These are phyloP conservation scores for Melanaphis sacchari DNA, from an alignment of 1,140 invertebrate genomes.

Conservation along the genomic window DNA sequence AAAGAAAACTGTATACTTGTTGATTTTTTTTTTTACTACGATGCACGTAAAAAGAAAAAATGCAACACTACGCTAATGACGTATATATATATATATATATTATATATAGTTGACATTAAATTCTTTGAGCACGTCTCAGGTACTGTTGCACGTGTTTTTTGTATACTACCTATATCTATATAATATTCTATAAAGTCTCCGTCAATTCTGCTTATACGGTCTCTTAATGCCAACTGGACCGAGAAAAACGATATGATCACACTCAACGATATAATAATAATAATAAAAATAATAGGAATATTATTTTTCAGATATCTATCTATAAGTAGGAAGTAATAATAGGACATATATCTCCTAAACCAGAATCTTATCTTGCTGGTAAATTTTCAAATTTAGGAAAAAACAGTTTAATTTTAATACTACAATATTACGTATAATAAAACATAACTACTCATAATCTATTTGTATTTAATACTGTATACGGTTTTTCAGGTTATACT, in stretches of 20 bases:
- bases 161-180: neutral
- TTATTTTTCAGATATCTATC: neutral
- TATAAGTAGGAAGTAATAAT: neutral
- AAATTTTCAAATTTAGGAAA: neutral
- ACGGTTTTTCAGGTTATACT: no score
- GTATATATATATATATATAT: neutral
- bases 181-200: neutral
- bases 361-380: neutral
- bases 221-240: neutral
- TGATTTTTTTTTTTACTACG: neutral
- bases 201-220: neutral
- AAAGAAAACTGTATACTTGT: neutral
- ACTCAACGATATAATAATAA: neutral
- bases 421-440: no score
- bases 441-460: neutral
- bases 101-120: neutral
- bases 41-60: neutral
- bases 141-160: conserved; percentile 20
- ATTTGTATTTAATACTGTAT: no score
- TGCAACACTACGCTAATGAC: conserved; percentile 2
- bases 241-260: conserved; percentile 1
- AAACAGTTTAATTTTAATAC: neutral
- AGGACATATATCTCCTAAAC: neutral
- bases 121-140: conserved; percentile 31
- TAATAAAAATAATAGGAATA: neutral